A percentile compares a stretch with the other conserved stretches of the same genome.
Evolutionary conservation across 2,797 vertebrate genomes (phyloP).

Genomic region (Esox masquinongy): DNA sequence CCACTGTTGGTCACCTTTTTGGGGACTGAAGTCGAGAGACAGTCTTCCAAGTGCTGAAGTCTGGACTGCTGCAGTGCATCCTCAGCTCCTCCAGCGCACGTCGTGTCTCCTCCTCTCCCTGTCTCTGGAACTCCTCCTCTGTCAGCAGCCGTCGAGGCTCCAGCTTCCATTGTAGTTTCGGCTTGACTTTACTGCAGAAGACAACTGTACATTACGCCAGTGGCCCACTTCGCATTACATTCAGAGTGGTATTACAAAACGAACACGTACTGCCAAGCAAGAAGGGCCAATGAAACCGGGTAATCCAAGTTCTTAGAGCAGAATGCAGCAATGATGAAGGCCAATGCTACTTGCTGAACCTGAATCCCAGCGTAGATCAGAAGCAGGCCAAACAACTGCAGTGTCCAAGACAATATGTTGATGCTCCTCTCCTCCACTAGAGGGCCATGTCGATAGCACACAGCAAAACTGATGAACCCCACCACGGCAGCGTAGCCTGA

Average conservation of each 20-base stretch:
- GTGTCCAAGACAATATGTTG: constrained; percentile 90
- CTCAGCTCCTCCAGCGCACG: constrained; percentile 86
- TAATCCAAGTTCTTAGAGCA: constrained; percentile 89
- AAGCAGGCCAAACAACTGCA: constrained; percentile 90
- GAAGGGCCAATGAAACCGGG: constrained; percentile 65
- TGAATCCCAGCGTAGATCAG: constrained; percentile 88
- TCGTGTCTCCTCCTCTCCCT: constrained; percentile 87
- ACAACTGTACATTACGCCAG: neutral
- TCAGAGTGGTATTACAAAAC: constrained; percentile 8
- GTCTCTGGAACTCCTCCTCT: constrained; percentile 87
- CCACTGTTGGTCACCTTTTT: constrained; percentile 79
- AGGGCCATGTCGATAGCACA: constrained; percentile 93
- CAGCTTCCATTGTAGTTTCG: constrained; percentile 62
- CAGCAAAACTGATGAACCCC: constrained; percentile 88
- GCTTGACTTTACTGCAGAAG: constrained; percentile 73
- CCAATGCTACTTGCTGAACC: constrained; percentile 84
- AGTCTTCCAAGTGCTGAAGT: constrained; percentile 86
- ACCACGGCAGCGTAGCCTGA: constrained; percentile 83
- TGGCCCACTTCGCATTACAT: no score
- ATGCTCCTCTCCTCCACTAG: constrained; percentile 88
- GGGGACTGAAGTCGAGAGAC: constrained; percentile 91
- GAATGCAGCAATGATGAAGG: constrained; percentile 78
- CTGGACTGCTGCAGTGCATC: constrained; percentile 84
- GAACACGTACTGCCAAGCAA: constrained; percentile 63
- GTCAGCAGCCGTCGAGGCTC: constrained; percentile 84